These are phyloP conservation scores for Spheniscus mendiculus DNA, from an alignment of 2,113 vertebrate genomes.

Conservation along the genomic window DNA sequence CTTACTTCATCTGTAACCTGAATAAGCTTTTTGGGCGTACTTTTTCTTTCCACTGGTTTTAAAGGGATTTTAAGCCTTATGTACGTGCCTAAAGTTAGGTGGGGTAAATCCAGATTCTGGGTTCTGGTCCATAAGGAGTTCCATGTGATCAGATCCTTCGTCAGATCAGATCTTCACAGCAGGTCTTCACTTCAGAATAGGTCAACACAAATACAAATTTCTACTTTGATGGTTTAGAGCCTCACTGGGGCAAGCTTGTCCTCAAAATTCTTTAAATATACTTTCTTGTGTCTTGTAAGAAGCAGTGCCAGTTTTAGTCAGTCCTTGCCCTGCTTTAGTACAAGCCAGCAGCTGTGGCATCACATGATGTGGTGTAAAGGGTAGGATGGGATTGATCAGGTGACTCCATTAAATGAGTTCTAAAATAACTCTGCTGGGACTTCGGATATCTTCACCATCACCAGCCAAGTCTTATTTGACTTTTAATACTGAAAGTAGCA, in stretches of 20 bases:
- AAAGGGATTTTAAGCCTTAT: not conserved
- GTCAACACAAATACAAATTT: not conserved
- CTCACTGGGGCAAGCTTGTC: not conserved
- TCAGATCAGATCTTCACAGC: not conserved
- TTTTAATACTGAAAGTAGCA: not conserved
- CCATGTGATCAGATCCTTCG: not conserved
- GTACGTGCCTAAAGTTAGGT: accelerated
- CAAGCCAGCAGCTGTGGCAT: not conserved
- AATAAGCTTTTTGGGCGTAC: not conserved
- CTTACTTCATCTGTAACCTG: not conserved
- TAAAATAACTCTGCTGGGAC: not conserved
- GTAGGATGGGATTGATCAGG: not conserved
- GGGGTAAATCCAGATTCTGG: not conserved
- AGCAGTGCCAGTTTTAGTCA: not conserved
- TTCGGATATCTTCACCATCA: not conserved
- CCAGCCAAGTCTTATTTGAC: not conserved
- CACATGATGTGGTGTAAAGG: not conserved
- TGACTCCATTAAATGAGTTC: not conserved
- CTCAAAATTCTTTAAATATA: not conserved
- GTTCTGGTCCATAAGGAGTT: not conserved
- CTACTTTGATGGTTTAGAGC: not conserved
- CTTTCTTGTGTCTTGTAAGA: not conserved
- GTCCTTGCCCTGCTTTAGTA: not conserved
- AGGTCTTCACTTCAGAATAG: not conserved
- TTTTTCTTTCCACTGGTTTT: not conserved